Percentiles rank a stretch among this genome's conserved stretches.
Evolutionary conservation across 2,113 vertebrate species (phyloP).

Genomic region (Corydoras sp.): DNA sequence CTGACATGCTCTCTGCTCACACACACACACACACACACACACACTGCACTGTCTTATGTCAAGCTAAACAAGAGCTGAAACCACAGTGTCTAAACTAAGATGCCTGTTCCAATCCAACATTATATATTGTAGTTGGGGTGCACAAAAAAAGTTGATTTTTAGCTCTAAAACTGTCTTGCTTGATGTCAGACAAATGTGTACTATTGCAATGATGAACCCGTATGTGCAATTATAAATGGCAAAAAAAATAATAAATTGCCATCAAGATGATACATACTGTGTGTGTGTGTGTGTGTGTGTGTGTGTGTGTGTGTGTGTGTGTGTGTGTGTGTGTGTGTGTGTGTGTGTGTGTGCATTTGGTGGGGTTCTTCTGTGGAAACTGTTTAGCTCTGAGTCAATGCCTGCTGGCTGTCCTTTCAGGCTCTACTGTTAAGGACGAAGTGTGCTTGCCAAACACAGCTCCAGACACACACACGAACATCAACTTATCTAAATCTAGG

Average conservation of each 20-base stretch:
- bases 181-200: no score
- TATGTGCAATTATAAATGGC: no score
- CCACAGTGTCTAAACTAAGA: not conserved
- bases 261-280: conserved; percentile 4
- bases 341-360: conserved; percentile 12
- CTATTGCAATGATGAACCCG: no score
- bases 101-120: not conserved
- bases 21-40: no score
- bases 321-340: conserved; percentile 48
- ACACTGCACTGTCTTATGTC: conserved; percentile 5
- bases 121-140: not conserved
- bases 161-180: no score
- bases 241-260: no score
- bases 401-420: conserved; percentile 35
- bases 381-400: conserved; percentile 23
- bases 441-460: conserved; percentile 17
- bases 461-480: conserved; percentile 16
- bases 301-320: conserved; percentile 48
- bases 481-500: no score
- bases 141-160: not conserved
- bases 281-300: conserved; percentile 12
- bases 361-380: not conserved
- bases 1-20: not conserved
- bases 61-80: conserved; percentile 5
- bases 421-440: conserved; percentile 25